These are phyloP conservation scores for Drosophila nigrodunni DNA, from an alignment of 1,140 invertebrate species.

Conservation along the genomic window DNA sequence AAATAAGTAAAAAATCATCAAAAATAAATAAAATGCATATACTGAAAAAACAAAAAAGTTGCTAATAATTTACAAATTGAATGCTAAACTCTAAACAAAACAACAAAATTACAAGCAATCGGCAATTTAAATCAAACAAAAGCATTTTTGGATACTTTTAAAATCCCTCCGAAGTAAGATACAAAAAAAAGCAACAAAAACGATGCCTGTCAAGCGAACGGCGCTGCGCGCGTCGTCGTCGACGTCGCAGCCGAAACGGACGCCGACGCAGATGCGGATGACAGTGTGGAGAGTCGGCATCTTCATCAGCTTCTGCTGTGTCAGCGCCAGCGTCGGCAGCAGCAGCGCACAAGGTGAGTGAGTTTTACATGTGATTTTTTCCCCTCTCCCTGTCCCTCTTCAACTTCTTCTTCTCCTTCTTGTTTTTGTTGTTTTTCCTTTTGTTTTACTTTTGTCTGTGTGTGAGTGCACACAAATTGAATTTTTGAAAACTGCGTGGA, in stretches of 20 bases:
- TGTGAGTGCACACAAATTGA: slow-evolving; percentile 43
- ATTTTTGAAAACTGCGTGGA: slow-evolving; percentile 31
- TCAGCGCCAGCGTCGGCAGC: slow-evolving; percentile 62
- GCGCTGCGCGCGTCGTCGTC: slow-evolving; percentile 19
- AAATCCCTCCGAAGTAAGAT: slow-evolving; percentile 6
- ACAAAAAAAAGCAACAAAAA: not conserved
- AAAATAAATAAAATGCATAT: slow-evolving; percentile 68
- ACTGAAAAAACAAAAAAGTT: slow-evolving; percentile 71
- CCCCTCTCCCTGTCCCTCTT: not conserved
- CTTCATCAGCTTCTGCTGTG: slow-evolving; percentile 60
- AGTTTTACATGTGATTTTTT: slow-evolving; percentile 72
- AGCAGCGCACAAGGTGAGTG: slow-evolving; percentile 79
- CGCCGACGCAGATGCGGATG: slow-evolving; percentile 24
- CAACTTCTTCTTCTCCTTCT: not conserved
- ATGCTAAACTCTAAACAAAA: slow-evolving; percentile 34
- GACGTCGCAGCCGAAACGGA: slow-evolving; percentile 5
- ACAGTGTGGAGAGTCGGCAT: slow-evolving; percentile 35
- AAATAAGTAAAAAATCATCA: slow-evolving; percentile 39
- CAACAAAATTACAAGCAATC: slow-evolving; percentile 50
- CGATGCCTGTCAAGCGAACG: slow-evolving; percentile 56
- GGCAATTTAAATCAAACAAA: slow-evolving; percentile 49
- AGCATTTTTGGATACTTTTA: slow-evolving; percentile 43
- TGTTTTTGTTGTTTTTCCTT: slow-evolving; percentile 5
- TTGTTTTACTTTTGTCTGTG: slow-evolving; percentile 31
- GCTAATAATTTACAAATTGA: slow-evolving; percentile 74